Conservation (phyloP, 2,888 invertebrate species). For the Zygogramma bicolorata region DNA sequence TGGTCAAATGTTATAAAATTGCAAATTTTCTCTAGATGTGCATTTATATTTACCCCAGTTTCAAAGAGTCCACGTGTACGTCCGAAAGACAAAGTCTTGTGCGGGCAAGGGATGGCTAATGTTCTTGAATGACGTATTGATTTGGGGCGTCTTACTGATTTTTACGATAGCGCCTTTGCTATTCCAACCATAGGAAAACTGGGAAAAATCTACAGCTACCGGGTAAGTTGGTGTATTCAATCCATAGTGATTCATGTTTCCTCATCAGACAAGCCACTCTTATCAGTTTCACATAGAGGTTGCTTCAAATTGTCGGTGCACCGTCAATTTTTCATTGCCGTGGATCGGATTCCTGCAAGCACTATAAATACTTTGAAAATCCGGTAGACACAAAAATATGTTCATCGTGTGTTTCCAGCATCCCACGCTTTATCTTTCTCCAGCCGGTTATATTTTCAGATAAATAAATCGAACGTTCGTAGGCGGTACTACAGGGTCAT, state of each 20-base stretch:
- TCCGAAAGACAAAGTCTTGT: too few relatives aligned
- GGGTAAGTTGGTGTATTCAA: too few relatives aligned
- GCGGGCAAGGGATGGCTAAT: too few relatives aligned
- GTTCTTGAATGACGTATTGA: not conserved
- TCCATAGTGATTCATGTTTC: not conserved
- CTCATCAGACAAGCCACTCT: not conserved
- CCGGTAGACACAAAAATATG: not conserved
- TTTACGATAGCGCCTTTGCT: too few relatives aligned
- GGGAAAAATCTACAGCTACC: too few relatives aligned
- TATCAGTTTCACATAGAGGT: not conserved
- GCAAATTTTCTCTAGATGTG: too few relatives aligned
- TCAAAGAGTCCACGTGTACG: too few relatives aligned
- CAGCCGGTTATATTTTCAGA: not conserved
- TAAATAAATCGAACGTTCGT: not conserved
- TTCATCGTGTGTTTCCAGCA: not conserved
- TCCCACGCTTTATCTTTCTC: not conserved
- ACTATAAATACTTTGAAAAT: slow-evolving; percentile 1
- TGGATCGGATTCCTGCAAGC: not conserved
- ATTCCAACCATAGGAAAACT: too few relatives aligned
- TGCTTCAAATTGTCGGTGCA: not conserved
- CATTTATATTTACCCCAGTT: too few relatives aligned
- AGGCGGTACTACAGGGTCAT: not conserved
- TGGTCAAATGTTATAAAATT: too few relatives aligned
- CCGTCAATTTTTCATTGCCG: not conserved
- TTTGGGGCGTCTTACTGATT: too few relatives aligned